Evolutionary conservation across 2,888 invertebrate genomes (phyloP).

Genomic region (Rotaria socialis): DNA sequence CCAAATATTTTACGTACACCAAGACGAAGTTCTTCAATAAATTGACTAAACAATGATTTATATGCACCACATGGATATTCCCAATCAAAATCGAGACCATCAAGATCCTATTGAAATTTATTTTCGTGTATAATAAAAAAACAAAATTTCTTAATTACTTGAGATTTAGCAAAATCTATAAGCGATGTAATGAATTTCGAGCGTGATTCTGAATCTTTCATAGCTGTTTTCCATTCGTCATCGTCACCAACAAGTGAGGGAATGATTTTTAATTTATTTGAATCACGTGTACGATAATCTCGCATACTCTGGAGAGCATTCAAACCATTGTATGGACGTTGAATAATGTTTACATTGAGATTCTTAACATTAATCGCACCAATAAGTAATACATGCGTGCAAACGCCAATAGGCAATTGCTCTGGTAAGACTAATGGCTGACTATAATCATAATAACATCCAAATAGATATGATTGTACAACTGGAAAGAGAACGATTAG

Average conservation of each 20-base stretch:
- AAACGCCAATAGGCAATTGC: conserved; percentile 31
- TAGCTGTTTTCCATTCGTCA: not conserved
- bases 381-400: conserved; percentile 40
- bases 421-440: conserved; percentile 32
- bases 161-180: not conserved
- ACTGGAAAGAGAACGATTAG: not conserved
- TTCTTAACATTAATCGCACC: not conserved
- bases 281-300: not conserved
- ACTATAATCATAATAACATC: conserved; percentile 41
- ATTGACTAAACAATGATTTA: conserved; percentile 37
- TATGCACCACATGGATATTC: conserved; percentile 42
- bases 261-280: not conserved
- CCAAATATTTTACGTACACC: not conserved
- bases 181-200: not conserved
- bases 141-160: conserved; percentile 4
- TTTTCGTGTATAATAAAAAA: not conserved
- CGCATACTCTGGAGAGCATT: conserved; percentile 9
- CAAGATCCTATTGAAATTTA: not conserved
- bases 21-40: conserved; percentile 22
- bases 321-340: conserved; percentile 29
- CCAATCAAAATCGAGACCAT: conserved; percentile 44
- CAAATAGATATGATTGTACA: conserved; percentile 28
- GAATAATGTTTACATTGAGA: not conserved
- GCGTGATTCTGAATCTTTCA: not conserved
- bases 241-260: conserved; percentile 10